Evolutionary conservation across 2,888 invertebrate species (phyloP).

Genomic region (Proisotoma minuta): DNA sequence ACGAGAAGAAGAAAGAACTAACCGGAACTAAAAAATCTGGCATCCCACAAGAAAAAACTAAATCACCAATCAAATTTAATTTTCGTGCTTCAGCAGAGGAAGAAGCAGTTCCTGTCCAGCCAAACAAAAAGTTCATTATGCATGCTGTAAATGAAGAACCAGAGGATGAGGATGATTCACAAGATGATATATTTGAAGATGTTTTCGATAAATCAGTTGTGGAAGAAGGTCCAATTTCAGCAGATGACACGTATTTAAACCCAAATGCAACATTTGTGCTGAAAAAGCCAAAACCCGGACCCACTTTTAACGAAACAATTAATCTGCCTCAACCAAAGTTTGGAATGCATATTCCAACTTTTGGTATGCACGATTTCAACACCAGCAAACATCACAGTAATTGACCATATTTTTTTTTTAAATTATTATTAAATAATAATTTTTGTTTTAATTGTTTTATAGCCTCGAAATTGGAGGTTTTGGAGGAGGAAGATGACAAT

Average conservation of each 20-base stretch:
- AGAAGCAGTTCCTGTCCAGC: background rate
- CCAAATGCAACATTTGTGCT: background rate
- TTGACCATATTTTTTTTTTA: background rate
- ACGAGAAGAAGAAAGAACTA: too few relatives aligned
- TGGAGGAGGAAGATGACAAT: constrained; percentile 3
- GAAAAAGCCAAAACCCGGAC: too few relatives aligned
- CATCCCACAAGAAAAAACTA: too few relatives aligned
- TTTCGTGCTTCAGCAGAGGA: background rate
- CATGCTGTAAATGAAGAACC: background rate
- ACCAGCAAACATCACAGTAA: background rate
- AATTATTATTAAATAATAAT: background rate
- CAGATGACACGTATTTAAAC: background rate
- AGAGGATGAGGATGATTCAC: background rate
- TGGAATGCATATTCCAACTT: background rate
- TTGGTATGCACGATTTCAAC: background rate
- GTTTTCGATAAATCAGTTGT: background rate
- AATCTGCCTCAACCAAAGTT: background rate
- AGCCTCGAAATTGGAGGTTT: background rate
- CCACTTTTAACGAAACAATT: background rate
- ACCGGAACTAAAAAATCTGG: too few relatives aligned
- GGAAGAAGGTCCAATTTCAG: background rate
- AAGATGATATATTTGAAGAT: background rate
- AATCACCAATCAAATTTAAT: background rate
- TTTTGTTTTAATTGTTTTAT: background rate
- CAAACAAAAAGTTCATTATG: background rate